Percentiles rank a stretch among this genome's conserved stretches.
Conservation (phyloP, 2,797 vertebrate species). For the Chloroceryle amazona region DNA sequence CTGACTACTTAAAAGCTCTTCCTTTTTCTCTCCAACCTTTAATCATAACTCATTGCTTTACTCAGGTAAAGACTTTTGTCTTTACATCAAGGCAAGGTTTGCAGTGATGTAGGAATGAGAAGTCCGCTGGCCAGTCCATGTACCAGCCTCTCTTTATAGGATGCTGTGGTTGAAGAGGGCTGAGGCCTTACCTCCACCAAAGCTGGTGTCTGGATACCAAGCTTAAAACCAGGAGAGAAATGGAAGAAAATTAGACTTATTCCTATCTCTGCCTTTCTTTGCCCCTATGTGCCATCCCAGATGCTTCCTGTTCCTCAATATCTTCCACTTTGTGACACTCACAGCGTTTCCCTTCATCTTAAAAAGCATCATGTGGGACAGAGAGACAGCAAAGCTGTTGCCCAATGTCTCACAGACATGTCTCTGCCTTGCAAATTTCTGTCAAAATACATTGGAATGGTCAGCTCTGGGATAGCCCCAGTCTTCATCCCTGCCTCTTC, state of each 20-base stretch:
- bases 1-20: neutral
- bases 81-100: neutral
- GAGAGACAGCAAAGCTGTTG: neutral
- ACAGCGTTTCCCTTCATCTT: neutral
- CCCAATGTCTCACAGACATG: neutral
- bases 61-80: neutral
- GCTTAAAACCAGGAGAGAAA: neutral
- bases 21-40: neutral
- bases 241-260: neutral
- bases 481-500: neutral
- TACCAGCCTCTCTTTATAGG: neutral
- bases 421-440: neutral
- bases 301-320: neutral
- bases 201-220: neutral
- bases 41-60: neutral
- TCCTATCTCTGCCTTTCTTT: neutral
- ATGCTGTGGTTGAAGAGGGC: neutral
- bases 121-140: accelerated
- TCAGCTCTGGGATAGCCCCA: neutral
- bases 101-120: neutral
- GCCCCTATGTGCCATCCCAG: neutral
- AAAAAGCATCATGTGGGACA: neutral
- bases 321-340: neutral
- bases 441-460: accelerated
- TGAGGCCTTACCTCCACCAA: neutral